Evolutionary conservation across 2,797 vertebrate species (phyloP).

Genomic region (Valencia hispanica): DNA sequence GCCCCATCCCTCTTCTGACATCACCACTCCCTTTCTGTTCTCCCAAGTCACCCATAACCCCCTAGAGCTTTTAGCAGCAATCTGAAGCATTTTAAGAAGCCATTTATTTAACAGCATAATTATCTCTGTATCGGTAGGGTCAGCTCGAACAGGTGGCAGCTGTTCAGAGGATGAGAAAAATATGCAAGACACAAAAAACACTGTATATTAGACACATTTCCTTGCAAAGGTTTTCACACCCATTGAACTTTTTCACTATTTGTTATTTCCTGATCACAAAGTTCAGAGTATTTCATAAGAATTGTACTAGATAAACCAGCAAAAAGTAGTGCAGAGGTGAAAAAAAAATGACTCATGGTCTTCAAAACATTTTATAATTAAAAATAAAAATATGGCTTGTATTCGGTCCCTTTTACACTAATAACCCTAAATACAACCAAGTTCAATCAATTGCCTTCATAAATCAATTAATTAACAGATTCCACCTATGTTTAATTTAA

Average conservation of each 20-base stretch:
- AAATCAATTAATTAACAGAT: neutral
- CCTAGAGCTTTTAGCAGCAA: constrained; percentile 59
- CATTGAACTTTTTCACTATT: neutral
- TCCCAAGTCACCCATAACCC: constrained; percentile 60
- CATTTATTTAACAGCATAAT: constrained; percentile 70
- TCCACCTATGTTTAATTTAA: neutral
- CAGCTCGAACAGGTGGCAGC: constrained; percentile 62
- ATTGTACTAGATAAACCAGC: neutral
- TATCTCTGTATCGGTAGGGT: constrained; percentile 55
- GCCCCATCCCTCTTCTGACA: constrained; percentile 26
- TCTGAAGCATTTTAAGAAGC: constrained; percentile 65
- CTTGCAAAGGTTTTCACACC: constrained; percentile 5
- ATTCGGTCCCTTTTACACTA: neutral
- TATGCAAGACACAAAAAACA: neutral
- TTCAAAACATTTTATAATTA: neutral
- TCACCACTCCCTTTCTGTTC: constrained; percentile 32
- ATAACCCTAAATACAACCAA: neutral
- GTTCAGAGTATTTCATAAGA: neutral
- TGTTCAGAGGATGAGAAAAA: constrained; percentile 47
- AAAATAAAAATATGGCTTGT: neutral
- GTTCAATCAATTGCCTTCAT: neutral
- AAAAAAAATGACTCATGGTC: neutral
- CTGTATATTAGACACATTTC: constrained; percentile 26
- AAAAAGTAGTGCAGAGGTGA: neutral
- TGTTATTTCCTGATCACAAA: neutral